Evolutionary conservation across 2,113 vertebrate genomes (phyloP).

Genomic region (Helogale parvula): DNA sequence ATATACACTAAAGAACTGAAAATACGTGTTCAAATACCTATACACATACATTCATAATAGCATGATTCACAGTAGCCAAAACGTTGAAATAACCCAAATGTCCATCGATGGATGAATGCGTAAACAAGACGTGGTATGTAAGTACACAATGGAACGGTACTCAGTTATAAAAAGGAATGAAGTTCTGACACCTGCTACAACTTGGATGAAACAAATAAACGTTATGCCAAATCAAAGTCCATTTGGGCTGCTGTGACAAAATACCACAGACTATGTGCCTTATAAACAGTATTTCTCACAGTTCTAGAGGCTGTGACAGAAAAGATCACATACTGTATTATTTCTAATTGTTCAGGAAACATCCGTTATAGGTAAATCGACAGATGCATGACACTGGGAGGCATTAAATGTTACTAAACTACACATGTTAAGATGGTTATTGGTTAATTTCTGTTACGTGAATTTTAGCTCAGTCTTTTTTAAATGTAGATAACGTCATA

Average conservation of each 20-base stretch:
- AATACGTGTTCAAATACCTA: not conserved
- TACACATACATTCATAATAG: not conserved
- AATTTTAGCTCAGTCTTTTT: not conserved
- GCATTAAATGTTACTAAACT: not conserved
- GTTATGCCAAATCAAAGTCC: not conserved
- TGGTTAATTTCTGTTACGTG: not conserved
- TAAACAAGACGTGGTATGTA: not conserved
- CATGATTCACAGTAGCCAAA: not conserved
- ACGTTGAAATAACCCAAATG: not conserved
- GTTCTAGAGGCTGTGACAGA: not conserved
- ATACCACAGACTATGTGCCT: not conserved
- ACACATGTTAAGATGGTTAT: not conserved
- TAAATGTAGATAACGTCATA: not conserved
- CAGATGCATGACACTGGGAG: not conserved
- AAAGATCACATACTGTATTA: not conserved
- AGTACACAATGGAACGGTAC: not conserved
- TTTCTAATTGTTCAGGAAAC: not conserved
- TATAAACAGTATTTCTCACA: not conserved
- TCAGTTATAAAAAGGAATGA: not conserved
- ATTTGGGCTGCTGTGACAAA: not conserved
- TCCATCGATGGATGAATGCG: not conserved
- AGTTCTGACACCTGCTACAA: not conserved
- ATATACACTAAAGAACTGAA: not conserved
- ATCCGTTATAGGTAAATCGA: not conserved
- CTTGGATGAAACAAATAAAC: not conserved